Evolutionary conservation across 2,888 invertebrate genomes (phyloP), one percentile per base, ranked within the genome.

Genomic region (Hedychridium roseum): DNA sequence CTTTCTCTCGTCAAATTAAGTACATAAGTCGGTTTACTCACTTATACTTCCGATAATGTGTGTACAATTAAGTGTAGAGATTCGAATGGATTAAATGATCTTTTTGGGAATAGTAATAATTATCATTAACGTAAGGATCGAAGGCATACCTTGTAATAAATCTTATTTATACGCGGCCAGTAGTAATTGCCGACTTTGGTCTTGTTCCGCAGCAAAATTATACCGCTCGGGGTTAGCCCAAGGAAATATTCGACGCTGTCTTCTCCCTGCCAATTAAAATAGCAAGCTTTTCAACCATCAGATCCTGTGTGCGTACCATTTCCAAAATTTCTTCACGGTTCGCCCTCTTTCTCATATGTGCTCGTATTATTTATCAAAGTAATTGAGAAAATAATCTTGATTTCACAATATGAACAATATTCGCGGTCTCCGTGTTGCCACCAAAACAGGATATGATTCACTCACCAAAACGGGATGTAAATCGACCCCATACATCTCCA

Each of bases 401-500:
- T 4, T 15, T 16, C 9, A 6, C 4, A 11, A 9, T 11, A 14
- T 7, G 14, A 31, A 3, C n/a, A 15, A 6, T 12, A 4, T 28
- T 39, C 5, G 21, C n/a, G 11, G 6, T n/a, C 27, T n/a, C 16
- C n/a, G 32, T 6, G 1, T n/a, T n/a, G n/a, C n/a, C n/a, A n/a
- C n/a, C n/a, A n/a, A n/a, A n/a, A n/a, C n/a, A n/a, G n/a, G n/a
- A n/a, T n/a, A n/a, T n/a, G n/a, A 17, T 53, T 69, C 67, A 82
- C 86, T 85, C 83, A 95, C 95, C 88, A 95, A 81, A 53, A 97
- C 97, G 40, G 95, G 95, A 83, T 97, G 97, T 67, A 97, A 85
- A 83, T 97, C 97, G 37, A 97, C 96, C 39, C 97, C 97, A 77
- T 97, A 97, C 93, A 97, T 94, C 80, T 97, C 97, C 72, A 97